Base-by-base conservation (phyloP, 1,140 invertebrate genomes). In the Hirudo medicinalis region DNA sequence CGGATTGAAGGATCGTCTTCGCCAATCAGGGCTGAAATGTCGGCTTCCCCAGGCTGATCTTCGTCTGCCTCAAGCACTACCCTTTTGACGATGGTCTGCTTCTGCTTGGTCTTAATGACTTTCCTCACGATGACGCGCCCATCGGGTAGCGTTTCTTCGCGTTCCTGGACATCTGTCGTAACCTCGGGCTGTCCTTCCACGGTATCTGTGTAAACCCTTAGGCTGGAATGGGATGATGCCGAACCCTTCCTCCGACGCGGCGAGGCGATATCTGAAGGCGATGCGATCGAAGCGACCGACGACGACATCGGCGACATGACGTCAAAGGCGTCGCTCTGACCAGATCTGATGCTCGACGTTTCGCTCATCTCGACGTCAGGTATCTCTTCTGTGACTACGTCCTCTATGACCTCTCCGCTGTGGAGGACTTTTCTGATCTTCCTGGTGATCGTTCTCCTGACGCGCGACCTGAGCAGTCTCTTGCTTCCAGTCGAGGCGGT, bases 131-230 rank as follows among this genome's bases (percentile, higher is more conserved):
- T 73, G 20, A 77, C 54, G 11, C 76, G 77, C 9, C 78, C 80
- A 76, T 79, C 78, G 49, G 76, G 76, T 25, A 78, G 74, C 17
- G 75, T 74, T 73, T 80, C 76, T 72, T 79, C 75, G 25, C 70
- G 63, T 72, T 79, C 76, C 43, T 72, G 73, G 67, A 79, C 72
- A 13, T 76, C 69, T 4, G 76, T 76, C 36, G 72, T 55, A 19
- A 72, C 55, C 36, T 72, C 57, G 25, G 73, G 72, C 25, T 74
- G 73, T 19, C 73, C 73, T 53, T 74, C 73, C 19, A 74, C 66
- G 19, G 70, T 74, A 27, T 74, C 73, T 13, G 73, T 71, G 36
- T 74, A 74, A 20, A 74, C 63, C 20, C 43, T 27, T 19, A 74
- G 40, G 49, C 70, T 74, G 63, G 43, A 55, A 20, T 67, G 70